These are phyloP conservation scores for Tetragonula clypearis DNA, from an alignment of 1,140 invertebrate species.

Conservation along the genomic window DNA sequence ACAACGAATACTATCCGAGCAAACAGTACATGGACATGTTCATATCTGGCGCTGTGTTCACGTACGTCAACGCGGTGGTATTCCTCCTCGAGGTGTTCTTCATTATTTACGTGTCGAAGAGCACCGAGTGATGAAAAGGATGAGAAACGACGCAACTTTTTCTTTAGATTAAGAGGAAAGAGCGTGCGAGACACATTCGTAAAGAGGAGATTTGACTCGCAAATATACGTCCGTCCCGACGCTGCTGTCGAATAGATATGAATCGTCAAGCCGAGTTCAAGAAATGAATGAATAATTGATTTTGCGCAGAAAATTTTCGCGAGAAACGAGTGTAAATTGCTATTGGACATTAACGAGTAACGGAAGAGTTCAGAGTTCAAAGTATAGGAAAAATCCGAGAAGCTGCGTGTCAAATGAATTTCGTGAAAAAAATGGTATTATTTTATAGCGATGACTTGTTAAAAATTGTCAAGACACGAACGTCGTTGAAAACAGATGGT, in stretches of 20 bases:
- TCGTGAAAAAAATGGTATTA: too few species aligned
- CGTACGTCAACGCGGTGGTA: slow-evolving; percentile 81
- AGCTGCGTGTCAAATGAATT: too few species aligned
- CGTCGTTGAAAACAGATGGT: background rate
- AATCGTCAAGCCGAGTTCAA: background rate
- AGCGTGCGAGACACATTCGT: background rate
- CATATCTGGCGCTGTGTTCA: slow-evolving; percentile 83
- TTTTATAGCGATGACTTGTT: too few species aligned
- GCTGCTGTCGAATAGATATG: too few species aligned
- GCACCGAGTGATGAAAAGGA: background rate
- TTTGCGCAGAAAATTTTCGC: background rate
- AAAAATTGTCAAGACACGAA: background rate
- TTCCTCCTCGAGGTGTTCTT: slow-evolving; percentile 82
- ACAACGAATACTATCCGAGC: slow-evolving; percentile 82
- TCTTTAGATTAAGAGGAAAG: background rate
- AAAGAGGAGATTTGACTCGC: background rate
- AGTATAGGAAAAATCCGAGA: too few species aligned
- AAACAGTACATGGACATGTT: slow-evolving; percentile 84
- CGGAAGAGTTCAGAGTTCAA: too few species aligned
- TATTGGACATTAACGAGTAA: background rate
- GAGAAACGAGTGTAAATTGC: background rate
- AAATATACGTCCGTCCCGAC: background rate
- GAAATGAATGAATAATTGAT: background rate
- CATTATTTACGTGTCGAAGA: slow-evolving; percentile 74
- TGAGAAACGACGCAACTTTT: too few species aligned